Evolutionary conservation across 2,888 invertebrate genomes (phyloP), one percentile per base, ranked within the genome.

Genomic region (Timandra comae): DNA sequence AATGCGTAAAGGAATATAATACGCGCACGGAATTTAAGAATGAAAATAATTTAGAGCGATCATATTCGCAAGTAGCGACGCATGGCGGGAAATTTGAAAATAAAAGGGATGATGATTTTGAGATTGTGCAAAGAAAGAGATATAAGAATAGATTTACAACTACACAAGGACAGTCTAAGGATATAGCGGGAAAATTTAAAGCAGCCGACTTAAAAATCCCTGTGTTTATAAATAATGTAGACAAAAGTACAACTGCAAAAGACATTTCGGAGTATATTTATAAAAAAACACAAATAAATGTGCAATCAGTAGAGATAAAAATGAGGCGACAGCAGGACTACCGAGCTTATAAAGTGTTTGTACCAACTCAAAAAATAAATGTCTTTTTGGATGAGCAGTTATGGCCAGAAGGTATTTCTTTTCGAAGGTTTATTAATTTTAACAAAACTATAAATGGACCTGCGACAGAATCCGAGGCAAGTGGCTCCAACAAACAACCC

Each of bases 381-480:
- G 4, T 38, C 4, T 52, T 49, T 30, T 35, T 55, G 25, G 24
- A 23, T 7, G 39, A 43, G 4, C 26, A 39, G 7, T 39, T 52
- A 5, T 52, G 52, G 52, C 56, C 52, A 0, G 34, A 47, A 9
- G 52, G 49, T 2, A 35, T 55, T 4, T 12, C 26, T 2, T 49
- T 42, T 30, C 30, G 51, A 3, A 35, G 40, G 2, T 52, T 48
- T 41, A 32, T 49, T 10, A 12, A 45, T n/a, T 40, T 43, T 32
- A 30, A 21, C 20, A 24, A 3, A 10, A 29, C 22, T 3, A 22
- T n/a, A 21, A 5, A 10, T 27, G 13, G 19, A 16, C 22, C 8
- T 24, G 20, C 2, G 16, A 11, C 2, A 7, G 7, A 4, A 7
- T n/a, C n/a, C n/a, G 12, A 12, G 8, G n/a, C 10, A 23, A n/a